phyloP scores from a whole-genome alignment of 1,140 invertebrate species.

The Thalassaphorura encarpata region DNA sequence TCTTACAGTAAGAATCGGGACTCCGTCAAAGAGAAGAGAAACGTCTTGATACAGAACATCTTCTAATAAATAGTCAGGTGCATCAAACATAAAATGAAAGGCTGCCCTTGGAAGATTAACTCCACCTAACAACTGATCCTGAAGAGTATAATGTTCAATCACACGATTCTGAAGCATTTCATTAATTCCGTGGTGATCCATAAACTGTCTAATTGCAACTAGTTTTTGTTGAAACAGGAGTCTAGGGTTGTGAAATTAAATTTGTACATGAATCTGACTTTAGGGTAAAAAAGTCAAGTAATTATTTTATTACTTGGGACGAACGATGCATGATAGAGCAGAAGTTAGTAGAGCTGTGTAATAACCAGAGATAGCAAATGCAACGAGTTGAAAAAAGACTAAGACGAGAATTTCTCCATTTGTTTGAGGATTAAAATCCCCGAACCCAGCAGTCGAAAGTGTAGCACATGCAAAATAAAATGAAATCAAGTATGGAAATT shows the following conservation, averaged over 20 bases:
- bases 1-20: conserved; percentile 20
- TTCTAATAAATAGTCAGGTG: conserved; percentile 21
- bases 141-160: conserved; percentile 23
- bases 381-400: conserved; percentile 11
- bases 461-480: conserved; percentile 17
- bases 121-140: conserved; percentile 14
- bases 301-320: conserved; percentile 12
- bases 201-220: conserved; percentile 17
- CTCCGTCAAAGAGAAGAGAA: conserved; percentile 16
- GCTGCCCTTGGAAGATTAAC: conserved; percentile 3
- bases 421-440: conserved; percentile 28
- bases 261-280: not conserved
- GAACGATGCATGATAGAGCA: conserved; percentile 18
- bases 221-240: conserved; percentile 29
- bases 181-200: conserved; percentile 17
- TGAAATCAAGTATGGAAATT: conserved; percentile 15
- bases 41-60: conserved; percentile 19
- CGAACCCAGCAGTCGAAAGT: conserved; percentile 9
- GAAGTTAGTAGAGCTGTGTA: conserved; percentile 25
- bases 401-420: conserved; percentile 13
- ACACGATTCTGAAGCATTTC: conserved; percentile 22
- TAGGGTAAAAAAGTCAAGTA: not conserved
- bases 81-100: conserved; percentile 26
- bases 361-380: conserved; percentile 27
- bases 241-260: not conserved